A percentile compares a stretch with the other conserved stretches of the same genome.
Conservation (phyloP, 2,888 invertebrate species). For the Drosophila melanocephala region DNA sequence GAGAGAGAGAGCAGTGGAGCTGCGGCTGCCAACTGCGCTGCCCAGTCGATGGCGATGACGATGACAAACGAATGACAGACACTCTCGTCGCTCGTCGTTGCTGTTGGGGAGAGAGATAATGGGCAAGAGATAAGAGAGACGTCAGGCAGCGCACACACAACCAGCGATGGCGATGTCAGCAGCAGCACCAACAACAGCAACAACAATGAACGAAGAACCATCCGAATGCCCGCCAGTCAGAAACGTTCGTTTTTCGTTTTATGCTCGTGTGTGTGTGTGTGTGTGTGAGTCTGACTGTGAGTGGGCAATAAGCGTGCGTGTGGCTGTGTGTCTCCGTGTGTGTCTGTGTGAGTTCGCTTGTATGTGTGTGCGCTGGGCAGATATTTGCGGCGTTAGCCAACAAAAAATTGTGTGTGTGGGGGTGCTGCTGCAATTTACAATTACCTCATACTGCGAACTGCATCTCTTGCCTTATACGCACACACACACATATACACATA, state of each 20-base stretch:
- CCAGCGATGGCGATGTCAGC: slow-evolving; percentile 68
- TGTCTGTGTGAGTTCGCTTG: slow-evolving; percentile 7
- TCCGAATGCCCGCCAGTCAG: slow-evolving; percentile 84
- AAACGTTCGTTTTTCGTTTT: slow-evolving; percentile 71
- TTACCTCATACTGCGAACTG: slow-evolving; percentile 73
- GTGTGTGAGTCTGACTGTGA: slow-evolving; percentile 52
- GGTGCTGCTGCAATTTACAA: slow-evolving; percentile 58
- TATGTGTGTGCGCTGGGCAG: slow-evolving; percentile 34
- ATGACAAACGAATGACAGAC: slow-evolving; percentile 84
- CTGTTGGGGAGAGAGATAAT: slow-evolving; percentile 82
- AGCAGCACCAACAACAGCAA: slow-evolving; percentile 28
- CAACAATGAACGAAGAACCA: slow-evolving; percentile 36
- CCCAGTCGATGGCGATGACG: slow-evolving; percentile 49
- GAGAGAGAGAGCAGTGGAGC: slow-evolving; percentile 51
- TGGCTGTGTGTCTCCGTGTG: not conserved
- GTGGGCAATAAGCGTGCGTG: slow-evolving; percentile 31
- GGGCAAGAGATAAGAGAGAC: slow-evolving; percentile 84
- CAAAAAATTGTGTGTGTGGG: not conserved
- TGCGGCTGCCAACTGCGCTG: slow-evolving; percentile 53
- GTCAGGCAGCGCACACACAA: slow-evolving; percentile 64
- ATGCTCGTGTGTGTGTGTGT: slow-evolving; percentile 42
- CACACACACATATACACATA: not conserved
- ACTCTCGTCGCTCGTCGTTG: slow-evolving; percentile 56
- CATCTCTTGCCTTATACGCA: slow-evolving; percentile 52
- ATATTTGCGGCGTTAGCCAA: slow-evolving; percentile 34